Percentiles rank a stretch among this genome's conserved stretches.
phyloP scores from a whole-genome alignment of 2,113 vertebrate genomes.

The Bubo blakistoni region DNA sequence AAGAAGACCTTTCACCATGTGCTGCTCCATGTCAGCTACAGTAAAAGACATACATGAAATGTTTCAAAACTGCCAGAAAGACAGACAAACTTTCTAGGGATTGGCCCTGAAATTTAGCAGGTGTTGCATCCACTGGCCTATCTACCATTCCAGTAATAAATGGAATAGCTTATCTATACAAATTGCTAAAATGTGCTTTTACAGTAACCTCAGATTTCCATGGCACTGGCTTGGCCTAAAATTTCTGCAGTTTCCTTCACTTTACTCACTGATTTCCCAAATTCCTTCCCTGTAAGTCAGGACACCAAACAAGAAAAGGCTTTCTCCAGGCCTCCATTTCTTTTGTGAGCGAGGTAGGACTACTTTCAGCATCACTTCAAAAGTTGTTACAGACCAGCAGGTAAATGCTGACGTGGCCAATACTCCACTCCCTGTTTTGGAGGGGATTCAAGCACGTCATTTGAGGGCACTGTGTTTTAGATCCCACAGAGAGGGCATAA shows the following conservation, averaged over 20 bases:
- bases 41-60: background rate
- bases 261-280: background rate
- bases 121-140: background rate
- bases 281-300: background rate
- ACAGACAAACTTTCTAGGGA: background rate
- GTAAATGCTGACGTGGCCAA: background rate
- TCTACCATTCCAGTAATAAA: background rate
- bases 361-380: background rate
- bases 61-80: background rate
- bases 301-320: background rate
- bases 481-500: background rate
- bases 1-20: background rate
- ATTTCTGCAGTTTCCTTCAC: background rate
- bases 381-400: background rate
- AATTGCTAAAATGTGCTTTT: background rate
- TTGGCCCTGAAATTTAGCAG: background rate
- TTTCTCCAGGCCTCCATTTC: background rate
- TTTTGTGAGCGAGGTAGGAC: background rate
- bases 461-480: background rate
- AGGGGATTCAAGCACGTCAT: background rate
- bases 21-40: background rate
- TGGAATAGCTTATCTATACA: background rate
- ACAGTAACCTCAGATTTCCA: background rate
- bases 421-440: background rate
- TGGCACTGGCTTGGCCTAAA: background rate